These are phyloP conservation scores for Psittacula cyanocephala DNA, from an alignment of 2,113 vertebrate species.

Conservation along the genomic window DNA sequence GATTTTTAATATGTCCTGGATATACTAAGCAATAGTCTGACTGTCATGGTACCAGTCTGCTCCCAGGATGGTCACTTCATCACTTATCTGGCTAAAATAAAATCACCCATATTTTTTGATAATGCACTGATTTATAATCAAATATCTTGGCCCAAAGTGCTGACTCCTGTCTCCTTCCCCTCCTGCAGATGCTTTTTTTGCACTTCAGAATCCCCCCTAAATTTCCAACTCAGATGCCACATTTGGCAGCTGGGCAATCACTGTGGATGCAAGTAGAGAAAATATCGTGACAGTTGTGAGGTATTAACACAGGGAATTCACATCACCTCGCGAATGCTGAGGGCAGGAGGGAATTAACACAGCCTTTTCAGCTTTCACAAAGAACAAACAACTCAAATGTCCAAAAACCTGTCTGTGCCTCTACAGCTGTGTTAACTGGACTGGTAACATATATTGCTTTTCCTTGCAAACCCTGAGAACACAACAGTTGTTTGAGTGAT, in stretches of 20 bases:
- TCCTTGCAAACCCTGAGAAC: conserved; percentile 7
- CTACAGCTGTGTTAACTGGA: conserved; percentile 8
- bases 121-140: background rate
- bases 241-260: background rate
- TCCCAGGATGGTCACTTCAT: background rate
- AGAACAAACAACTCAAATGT: background rate
- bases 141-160: background rate
- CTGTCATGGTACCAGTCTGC: background rate
- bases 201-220: background rate
- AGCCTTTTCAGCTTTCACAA: background rate
- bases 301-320: background rate
- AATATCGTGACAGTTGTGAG: background rate
- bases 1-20: background rate
- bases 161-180: background rate
- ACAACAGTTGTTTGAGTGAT: conserved; percentile 1
- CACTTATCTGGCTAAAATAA: background rate
- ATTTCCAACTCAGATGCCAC: background rate
- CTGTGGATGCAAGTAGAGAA: background rate
- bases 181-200: background rate
- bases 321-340: background rate
- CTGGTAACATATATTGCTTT: background rate
- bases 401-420: background rate
- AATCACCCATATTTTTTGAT: background rate
- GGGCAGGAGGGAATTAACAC: background rate
- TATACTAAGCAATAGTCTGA: background rate